Evolutionary conservation across 2,888 invertebrate species (phyloP), one percentile per base, ranked within the genome.

Genomic region (Holacanthella duospinosa): DNA sequence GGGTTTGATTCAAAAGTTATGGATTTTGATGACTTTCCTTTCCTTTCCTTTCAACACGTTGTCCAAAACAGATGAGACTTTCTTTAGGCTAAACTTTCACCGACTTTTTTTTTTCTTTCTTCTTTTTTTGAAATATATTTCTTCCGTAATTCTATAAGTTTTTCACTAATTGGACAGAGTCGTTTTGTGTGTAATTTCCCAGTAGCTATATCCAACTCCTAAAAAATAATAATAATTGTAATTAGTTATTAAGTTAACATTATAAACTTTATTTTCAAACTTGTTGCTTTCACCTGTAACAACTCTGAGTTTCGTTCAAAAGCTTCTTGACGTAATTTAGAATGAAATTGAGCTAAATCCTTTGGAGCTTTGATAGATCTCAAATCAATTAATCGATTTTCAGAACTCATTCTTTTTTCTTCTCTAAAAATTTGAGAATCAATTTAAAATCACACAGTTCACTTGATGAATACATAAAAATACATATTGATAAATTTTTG

Each of bases 131-230:
- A 55, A 16, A 29, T n/a, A 58, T 6, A n/a, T 16, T 3, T n/a
- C n/a, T 58, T 29, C 58, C 63, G 67, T 21, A 67, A 59, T 24
- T 67, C 62, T 3, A 60, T 58, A 29, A 70, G 62, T 43, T 64
- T 63, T 24, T 67, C 62, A 48, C 64, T 58, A 21, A 70, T 59
- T 21, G 70, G 70, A 54, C 68, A 68, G 21, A 70, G 60, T 25
- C 67, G 57, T 53, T 66, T 63, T 28, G 66, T 70, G 59, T 68
- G 68, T 9, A 70, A 26, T 57, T 68, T 70, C 9, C 60, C 66
- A 1, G 64, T 56, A 55, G 59, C 62, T 1, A 68, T 64, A 36
- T 70, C 66, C 58, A 70, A 55, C 25, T 68, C 67, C 66, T 69
- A 55, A 25, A 29, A 25, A 29, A 57, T 28, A 55, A 28, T 21